Percentiles rank a stretch among this genome's conserved stretches.
phyloP scores from a whole-genome alignment of 2,113 vertebrate genomes.

The human (Homo sapiens) region GRCh38 chr5:170817001-170817500 shows the following conservation, averaged over 20 bases:
- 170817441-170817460: not conserved
- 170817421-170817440: not conserved
- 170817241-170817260: not conserved
- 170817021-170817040: not conserved
- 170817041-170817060: not conserved
- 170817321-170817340: not conserved
- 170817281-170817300: not conserved
- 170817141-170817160: not conserved
- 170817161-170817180: not conserved
- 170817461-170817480: not conserved
- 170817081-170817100: not conserved
- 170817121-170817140: not conserved
- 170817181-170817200: not conserved
- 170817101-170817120: not conserved
- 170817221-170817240: not conserved
- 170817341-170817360: not conserved
- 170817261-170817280: not conserved
- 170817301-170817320: not conserved
- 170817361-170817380: slow-evolving; percentile 13
- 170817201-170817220: not conserved
- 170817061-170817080: not conserved
- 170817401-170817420: not conserved
- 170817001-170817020: not conserved
- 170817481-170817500: not conserved
- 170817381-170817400: not conserved